A percentile compares a stretch with the other conserved stretches of the same genome.
phyloP scores from a whole-genome alignment of 2,113 vertebrate species.

The Malurus melanocephalus region DNA sequence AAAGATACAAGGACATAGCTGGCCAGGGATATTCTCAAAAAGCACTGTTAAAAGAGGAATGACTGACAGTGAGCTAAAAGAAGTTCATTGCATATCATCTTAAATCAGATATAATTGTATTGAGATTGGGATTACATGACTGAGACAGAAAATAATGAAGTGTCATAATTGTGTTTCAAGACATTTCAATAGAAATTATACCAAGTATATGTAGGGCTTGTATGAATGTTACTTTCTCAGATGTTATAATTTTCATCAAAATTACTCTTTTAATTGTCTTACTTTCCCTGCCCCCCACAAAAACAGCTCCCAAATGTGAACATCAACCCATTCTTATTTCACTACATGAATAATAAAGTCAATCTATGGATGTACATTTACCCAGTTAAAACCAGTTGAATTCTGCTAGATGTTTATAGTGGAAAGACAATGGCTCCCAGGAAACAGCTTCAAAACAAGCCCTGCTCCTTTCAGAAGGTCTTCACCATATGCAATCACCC shows the following conservation, averaged over 20 bases:
- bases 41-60: not conserved
- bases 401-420: not conserved
- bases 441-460: not conserved
- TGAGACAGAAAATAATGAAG: not conserved
- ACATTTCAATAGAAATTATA: not conserved
- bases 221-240: not conserved
- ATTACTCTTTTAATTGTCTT: not conserved
- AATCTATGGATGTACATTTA: not conserved
- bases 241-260: not conserved
- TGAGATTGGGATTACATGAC: not conserved
- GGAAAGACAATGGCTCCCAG: not conserved
- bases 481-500: not conserved
- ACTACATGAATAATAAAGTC: not conserved
- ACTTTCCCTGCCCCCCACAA: not conserved
- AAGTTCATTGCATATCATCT: not conserved
- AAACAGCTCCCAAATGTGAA: not conserved
- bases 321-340: not conserved
- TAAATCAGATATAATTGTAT: not conserved
- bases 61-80: not conserved
- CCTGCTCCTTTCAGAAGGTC: not conserved
- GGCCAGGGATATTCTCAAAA: not conserved
- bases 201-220: not conserved
- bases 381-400: slow-evolving; percentile 9
- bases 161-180: not conserved
- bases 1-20: not conserved